These are phyloP conservation scores for Drosophila mojavensis DNA, from an alignment of 1,140 invertebrate species.

Conservation along the genomic window DNA sequence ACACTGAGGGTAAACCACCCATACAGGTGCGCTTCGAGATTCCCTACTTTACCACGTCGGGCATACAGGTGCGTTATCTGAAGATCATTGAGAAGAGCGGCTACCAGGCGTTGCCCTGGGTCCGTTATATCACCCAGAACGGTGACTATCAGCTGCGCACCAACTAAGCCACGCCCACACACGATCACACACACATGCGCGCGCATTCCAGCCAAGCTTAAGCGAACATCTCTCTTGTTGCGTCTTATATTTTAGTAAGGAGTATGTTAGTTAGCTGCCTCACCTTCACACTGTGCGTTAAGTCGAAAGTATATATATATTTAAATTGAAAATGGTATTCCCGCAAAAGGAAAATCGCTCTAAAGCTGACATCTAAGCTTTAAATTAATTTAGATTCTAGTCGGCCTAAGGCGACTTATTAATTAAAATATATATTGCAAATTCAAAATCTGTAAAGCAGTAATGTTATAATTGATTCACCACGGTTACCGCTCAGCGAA, in stretches of 20 bases:
- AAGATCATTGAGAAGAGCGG: conserved; percentile 99
- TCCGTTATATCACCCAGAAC: conserved; percentile 99
- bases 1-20: conserved; percentile 96
- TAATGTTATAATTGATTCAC: no score
- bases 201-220: conserved; percentile 76
- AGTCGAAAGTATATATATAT: conserved; percentile 61
- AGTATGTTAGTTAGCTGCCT: conserved; percentile 45
- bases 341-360: conserved; percentile 11
- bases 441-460: no score
- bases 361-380: background rate
- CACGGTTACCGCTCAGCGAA: background rate
- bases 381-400: background rate
- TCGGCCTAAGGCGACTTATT: conserved; percentile 1
- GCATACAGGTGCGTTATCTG: conserved; percentile 98
- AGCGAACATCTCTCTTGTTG: conserved; percentile 41
- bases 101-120: conserved; percentile 99
- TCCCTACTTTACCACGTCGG: conserved; percentile 99
- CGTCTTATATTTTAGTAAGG: conserved; percentile 25
- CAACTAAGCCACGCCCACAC: conserved; percentile 86
- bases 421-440: background rate
- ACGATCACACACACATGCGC: conserved; percentile 28
- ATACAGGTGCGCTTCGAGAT: conserved; percentile 99
- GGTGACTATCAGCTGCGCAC: conserved; percentile 99
- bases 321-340: conserved; percentile 35
- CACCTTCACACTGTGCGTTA: conserved; percentile 57